phyloP scores from a whole-genome alignment of 2,797 vertebrate species.

The Takifugu rubripes region DNA sequence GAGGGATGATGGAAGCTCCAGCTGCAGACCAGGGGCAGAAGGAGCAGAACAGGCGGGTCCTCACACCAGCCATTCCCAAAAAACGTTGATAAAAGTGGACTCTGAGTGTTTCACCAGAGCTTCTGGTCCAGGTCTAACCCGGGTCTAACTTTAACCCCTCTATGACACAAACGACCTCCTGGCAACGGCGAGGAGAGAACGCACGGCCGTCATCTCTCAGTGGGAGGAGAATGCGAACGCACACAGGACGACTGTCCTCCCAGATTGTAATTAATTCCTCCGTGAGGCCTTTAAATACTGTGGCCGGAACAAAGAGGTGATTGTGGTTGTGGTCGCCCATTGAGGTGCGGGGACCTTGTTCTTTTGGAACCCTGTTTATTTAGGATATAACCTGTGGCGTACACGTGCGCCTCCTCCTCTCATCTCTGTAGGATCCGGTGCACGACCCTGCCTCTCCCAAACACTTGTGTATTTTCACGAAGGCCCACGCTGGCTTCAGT shows the following conservation, averaged over 20 bases:
- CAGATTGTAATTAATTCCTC: slow-evolving; percentile 73
- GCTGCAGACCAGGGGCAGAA: too few relatives aligned
- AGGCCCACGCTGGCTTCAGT: slow-evolving; percentile 28
- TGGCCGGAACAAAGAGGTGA: slow-evolving; percentile 62
- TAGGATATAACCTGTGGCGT: not conserved
- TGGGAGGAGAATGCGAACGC: slow-evolving; percentile 69
- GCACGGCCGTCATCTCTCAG: slow-evolving; percentile 33
- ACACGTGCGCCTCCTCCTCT: not conserved
- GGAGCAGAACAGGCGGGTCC: too few relatives aligned
- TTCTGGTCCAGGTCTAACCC: not conserved
- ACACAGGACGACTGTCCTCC: slow-evolving; percentile 56
- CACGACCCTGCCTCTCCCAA: slow-evolving; percentile 18
- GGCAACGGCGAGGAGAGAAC: not conserved
- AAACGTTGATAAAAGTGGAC: too few relatives aligned
- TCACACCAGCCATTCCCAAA: too few relatives aligned
- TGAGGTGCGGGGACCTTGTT: slow-evolving; percentile 37
- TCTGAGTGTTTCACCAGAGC: not conserved
- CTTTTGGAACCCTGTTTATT: not conserved
- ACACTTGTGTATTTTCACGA: slow-evolving; percentile 41
- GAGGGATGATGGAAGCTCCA: too few relatives aligned
- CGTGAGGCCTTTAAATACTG: slow-evolving; percentile 75
- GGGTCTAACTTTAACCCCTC: not conserved
- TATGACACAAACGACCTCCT: not conserved
- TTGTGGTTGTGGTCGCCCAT: slow-evolving; percentile 60
- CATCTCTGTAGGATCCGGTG: slow-evolving; percentile 21